Evolutionary conservation across 1,140 invertebrate genomes (phyloP).

Genomic region (Drosophila mayri): DNA sequence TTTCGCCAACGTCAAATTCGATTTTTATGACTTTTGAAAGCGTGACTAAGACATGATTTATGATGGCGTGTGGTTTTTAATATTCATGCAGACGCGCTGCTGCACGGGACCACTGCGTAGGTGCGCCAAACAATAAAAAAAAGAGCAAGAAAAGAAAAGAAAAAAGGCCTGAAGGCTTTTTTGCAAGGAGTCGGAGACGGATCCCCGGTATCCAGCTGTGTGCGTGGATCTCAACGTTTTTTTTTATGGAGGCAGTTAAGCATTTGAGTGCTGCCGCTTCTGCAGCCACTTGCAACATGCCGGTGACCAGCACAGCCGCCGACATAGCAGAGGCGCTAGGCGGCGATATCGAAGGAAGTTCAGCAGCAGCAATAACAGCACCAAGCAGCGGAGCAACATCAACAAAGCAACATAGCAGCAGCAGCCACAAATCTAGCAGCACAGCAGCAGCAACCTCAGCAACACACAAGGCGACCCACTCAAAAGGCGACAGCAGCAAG

Average conservation of each 20-base stretch:
- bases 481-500: constrained; percentile 3
- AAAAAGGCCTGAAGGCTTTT: constrained; percentile 31
- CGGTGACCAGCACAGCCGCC: constrained; percentile 21
- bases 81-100: constrained; percentile 81
- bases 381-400: constrained; percentile 12
- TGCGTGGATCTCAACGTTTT: constrained; percentile 70
- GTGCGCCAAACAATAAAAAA: constrained; percentile 83
- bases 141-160: constrained; percentile 17
- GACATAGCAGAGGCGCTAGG: constrained; percentile 26
- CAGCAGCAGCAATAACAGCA: constrained; percentile 8
- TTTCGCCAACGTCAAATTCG: constrained; percentile 78
- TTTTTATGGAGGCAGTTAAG: constrained; percentile 78
- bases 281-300: constrained; percentile 41
- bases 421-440: constrained; percentile 13
- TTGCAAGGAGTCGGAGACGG: constrained; percentile 16
- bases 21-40: constrained; percentile 85
- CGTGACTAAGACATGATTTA: constrained; percentile 85
- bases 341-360: constrained; percentile 21
- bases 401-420: constrained; percentile 23
- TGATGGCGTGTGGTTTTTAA: constrained; percentile 85
- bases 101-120: constrained; percentile 68
- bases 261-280: constrained; percentile 74
- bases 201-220: constrained; percentile 73
- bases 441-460: constrained; percentile 7
- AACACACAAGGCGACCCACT: constrained; percentile 1